Evolutionary conservation across 2,113 vertebrate species (phyloP).

Genomic region (Cynopterus brachyotis): DNA sequence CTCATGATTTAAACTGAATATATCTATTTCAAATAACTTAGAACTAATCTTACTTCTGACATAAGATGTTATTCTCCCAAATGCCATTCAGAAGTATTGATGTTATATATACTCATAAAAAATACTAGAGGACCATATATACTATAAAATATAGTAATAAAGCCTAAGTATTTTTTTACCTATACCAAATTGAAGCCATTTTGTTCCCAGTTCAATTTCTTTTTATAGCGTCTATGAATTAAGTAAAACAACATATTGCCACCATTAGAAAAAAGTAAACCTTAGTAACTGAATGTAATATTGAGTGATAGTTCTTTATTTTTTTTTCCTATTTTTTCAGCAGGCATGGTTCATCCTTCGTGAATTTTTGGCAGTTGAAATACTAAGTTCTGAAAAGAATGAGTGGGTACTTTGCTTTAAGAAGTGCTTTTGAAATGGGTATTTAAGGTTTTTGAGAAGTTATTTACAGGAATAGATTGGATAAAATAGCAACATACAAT

Average conservation of each 20-base stretch:
- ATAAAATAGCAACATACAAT: slow-evolving; percentile 73
- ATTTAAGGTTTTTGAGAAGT: slow-evolving; percentile 70
- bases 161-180: background rate
- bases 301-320: background rate
- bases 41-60: background rate
- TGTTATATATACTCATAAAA: background rate
- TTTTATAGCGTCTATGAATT: background rate
- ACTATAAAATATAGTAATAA: background rate
- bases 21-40: background rate
- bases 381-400: slow-evolving; percentile 41
- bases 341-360: background rate
- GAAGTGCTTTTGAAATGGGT: slow-evolving; percentile 72
- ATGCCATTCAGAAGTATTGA: background rate
- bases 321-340: slow-evolving; percentile 3
- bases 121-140: background rate
- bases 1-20: background rate
- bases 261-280: background rate
- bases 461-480: slow-evolving; percentile 72
- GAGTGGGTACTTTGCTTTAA: slow-evolving; percentile 54
- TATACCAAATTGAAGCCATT: background rate
- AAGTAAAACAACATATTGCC: background rate
- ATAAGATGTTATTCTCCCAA: background rate
- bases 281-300: background rate
- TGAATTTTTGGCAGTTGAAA: slow-evolving; percentile 38
- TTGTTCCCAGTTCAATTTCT: background rate